Evolutionary conservation across 2,113 vertebrate species (phyloP).

Genomic region (Rhinoderma darwinii): DNA sequence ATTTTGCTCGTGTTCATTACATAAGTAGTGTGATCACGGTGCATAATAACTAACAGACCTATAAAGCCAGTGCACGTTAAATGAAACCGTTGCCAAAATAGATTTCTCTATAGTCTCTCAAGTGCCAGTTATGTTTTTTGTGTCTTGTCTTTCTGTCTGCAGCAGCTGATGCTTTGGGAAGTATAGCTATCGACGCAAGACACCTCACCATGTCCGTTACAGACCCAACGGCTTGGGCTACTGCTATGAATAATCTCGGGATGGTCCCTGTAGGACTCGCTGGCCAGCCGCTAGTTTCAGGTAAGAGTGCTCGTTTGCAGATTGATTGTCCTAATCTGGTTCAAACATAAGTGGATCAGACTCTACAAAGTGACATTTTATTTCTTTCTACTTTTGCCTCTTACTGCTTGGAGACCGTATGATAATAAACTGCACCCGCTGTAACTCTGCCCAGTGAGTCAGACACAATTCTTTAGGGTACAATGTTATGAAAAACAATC

Average conservation of each 20-base stretch:
- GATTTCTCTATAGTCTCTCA: background rate
- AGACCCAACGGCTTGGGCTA: conserved; percentile 89
- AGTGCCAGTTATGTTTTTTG: conserved; percentile 1
- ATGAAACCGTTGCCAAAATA: background rate
- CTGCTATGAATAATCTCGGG: conserved; percentile 94
- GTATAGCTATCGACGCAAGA: conserved; percentile 82
- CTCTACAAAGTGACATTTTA: background rate
- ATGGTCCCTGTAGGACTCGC: conserved; percentile 89
- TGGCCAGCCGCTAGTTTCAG: conserved; percentile 89
- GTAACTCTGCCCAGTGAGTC: conserved; percentile 62
- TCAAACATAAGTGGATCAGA: conserved; percentile 5
- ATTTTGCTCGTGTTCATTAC: background rate
- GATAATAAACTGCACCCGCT: conserved; percentile 15
- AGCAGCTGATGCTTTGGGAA: conserved; percentile 88
- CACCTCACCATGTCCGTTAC: conserved; percentile 85
- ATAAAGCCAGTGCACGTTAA: background rate
- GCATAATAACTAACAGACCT: background rate
- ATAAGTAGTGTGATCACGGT: background rate
- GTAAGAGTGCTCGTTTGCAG: conserved; percentile 69
- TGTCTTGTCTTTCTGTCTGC: conserved; percentile 38
- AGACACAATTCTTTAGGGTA: conserved; percentile 55
- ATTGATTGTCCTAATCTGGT: conserved; percentile 1
- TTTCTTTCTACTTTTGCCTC: conserved; percentile 26
- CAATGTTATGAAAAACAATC: conserved; percentile 48
- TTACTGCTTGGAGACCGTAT: background rate